Evolutionary conservation across 2,113 vertebrate species (phyloP), one percentile per base, ranked within the genome.

Genomic region (Pluvianellus socialis): DNA sequence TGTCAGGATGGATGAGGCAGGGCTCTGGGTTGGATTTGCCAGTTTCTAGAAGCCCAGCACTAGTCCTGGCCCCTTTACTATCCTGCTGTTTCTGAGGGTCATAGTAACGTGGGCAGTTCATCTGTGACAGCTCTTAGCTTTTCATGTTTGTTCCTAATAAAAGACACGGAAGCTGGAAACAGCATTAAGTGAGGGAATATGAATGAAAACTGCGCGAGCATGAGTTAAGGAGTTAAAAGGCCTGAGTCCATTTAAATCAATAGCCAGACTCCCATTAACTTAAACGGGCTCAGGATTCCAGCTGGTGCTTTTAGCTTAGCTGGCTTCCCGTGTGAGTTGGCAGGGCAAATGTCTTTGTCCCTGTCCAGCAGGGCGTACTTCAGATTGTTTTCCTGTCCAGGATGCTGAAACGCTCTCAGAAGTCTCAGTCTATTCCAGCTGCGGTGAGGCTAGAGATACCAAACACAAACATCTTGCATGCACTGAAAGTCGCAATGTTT

Each of bases 331-430:
- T 79, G 92, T 75, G 90, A 91, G 53, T 56, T 82, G 92, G 45
- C 87, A 91, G 44, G 76, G 87, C 62, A 87, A 80, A 65, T 32
- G 38, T 22, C 71, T 93, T 93, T 88, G 84, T 79, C 80, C 76
- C 61, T 65, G 56, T 86, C 42, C 92, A 92, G n/a, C 14, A 19
- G 79, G 47, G 75, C 45, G 3, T 84, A 32, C 62, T 47, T 70
- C 5, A 40, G 53, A 12, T 53, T 88, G 44, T 66, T 45, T 61
- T 59, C 75, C 70, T 68, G 42, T 72, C 40, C 45, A 89, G 76
- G 53, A n/a, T 88, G 53, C 86, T 70, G 65, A 44, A 94, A 65
- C 33, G 10, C 86, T 82, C 86, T 82, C 73, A 42, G 90, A 90
- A 56, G 68, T 58, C 71, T 73, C 47, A 17, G 47, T 88, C 88